Conservation (phyloP, 2,888 invertebrate species). For the Pyrrhopygopsis socrates region DNA sequence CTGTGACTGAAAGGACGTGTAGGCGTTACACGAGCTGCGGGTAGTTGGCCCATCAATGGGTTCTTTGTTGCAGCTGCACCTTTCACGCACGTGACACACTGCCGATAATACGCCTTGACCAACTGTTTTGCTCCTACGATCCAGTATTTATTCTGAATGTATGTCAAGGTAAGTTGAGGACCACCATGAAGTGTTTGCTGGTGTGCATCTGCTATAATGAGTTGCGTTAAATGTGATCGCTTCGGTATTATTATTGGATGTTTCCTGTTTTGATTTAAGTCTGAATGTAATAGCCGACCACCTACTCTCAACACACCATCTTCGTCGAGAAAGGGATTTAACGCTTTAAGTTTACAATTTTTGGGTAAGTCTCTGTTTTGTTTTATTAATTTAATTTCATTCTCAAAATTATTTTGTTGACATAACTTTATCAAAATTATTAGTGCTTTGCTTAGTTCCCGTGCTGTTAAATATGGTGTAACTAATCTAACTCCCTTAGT, state of each 20-base stretch:
- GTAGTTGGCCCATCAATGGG: constrained; percentile 20
- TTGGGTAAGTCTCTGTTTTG: constrained; percentile 8
- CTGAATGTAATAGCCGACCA: neutral
- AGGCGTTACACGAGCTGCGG: neutral
- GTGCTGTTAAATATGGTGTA: neutral
- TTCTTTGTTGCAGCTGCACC: neutral
- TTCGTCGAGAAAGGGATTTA: neutral
- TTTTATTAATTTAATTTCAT: constrained; percentile 25
- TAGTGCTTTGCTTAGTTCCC: neutral
- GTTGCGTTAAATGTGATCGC: constrained; percentile 12
- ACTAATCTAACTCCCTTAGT: neutral
- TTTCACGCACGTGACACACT: neutral
- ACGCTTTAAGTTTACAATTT: neutral
- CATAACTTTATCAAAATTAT: neutral
- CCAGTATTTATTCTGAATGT: constrained; percentile 15
- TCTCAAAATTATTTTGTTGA: neutral
- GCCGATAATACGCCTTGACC: neutral
- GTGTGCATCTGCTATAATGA: neutral
- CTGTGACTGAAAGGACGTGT: neutral
- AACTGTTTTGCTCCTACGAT: constrained; percentile 11
- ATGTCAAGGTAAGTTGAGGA: neutral
- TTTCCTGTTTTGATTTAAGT: neutral
- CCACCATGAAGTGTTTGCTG: constrained; percentile 6
- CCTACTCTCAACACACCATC: constrained; percentile 19
- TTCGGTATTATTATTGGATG: constrained; percentile 7